Evolutionary conservation across 64 coral and sea anemone genomes (phyloP).

Genomic region (Exaiptasia diaphana): DNA sequence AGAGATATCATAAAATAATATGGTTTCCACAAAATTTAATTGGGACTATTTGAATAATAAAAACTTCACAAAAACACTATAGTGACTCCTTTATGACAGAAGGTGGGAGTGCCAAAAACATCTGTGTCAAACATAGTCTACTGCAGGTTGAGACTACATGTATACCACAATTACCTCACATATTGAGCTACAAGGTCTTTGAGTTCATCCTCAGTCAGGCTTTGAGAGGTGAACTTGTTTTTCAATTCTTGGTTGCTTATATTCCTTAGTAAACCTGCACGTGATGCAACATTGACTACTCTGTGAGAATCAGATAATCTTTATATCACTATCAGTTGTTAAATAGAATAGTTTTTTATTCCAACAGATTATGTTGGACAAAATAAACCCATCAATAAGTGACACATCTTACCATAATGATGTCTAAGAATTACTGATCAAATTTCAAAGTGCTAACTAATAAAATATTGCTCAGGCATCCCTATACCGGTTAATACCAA

Average conservation of each 20-base stretch:
- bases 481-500: too few relatives aligned
- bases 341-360: neutral
- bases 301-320: slow-evolving; percentile 3
- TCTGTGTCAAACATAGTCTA: too few relatives aligned
- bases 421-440: too few relatives aligned
- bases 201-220: slow-evolving; percentile 60
- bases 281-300: slow-evolving; percentile 75
- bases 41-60: too few relatives aligned
- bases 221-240: slow-evolving; percentile 54
- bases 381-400: neutral
- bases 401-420: neutral
- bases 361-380: neutral
- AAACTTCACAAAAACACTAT: too few relatives aligned
- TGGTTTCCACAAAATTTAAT: too few relatives aligned
- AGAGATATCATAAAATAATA: too few relatives aligned
- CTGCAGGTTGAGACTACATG: too few relatives aligned
- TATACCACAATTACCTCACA: slow-evolving; percentile 76
- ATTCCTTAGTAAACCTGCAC: neutral
- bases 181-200: slow-evolving; percentile 62
- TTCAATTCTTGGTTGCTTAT: slow-evolving; percentile 41
- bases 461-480: too few relatives aligned
- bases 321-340: neutral
- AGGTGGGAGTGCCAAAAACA: too few relatives aligned
- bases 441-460: too few relatives aligned
- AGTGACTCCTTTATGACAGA: too few relatives aligned